Conservation (phyloP, 30 jellyfish, hydroid and myxozoan species). For the Sanderia malayensis region DNA sequence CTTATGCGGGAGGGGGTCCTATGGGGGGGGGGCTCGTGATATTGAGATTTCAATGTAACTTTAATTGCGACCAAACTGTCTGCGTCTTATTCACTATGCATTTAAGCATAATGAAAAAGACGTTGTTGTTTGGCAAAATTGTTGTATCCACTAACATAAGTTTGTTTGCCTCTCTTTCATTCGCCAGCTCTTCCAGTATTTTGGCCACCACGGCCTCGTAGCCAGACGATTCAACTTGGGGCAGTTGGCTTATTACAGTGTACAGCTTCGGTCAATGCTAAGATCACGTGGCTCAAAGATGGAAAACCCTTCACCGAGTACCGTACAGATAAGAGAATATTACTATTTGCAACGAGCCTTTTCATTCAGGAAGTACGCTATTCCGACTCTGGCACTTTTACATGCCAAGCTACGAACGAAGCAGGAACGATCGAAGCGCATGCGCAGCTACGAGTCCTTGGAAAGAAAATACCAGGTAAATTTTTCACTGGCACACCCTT, state of each 20-base stretch:
- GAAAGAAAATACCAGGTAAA: slow-evolving; percentile 41
- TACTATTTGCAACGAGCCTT: slow-evolving; percentile 18
- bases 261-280: slow-evolving; percentile 20
- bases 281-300: slow-evolving; percentile 24
- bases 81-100: no score
- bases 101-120: no score
- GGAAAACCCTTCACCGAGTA: slow-evolving; percentile 6
- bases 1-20: no score
- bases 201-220: slow-evolving; percentile 27
- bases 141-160: no score
- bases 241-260: slow-evolving; percentile 13
- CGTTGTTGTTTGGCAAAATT: no score
- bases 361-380: slow-evolving; percentile 28
- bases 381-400: slow-evolving; percentile 50
- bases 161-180: slow-evolving; percentile 2
- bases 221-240: slow-evolving; percentile 21
- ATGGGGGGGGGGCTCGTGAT: no score
- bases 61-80: no score
- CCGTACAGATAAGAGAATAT: neutral
- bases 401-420: slow-evolving; percentile 36
- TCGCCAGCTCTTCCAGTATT: slow-evolving; percentile 52
- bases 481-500: no score
- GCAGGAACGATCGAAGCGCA: slow-evolving; percentile 31
- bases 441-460: slow-evolving; percentile 36
- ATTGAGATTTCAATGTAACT: no score